Evolutionary conservation across 2,888 invertebrate species (phyloP), one percentile per base, ranked within the genome.

Genomic region (Heteromurus nitidus): DNA sequence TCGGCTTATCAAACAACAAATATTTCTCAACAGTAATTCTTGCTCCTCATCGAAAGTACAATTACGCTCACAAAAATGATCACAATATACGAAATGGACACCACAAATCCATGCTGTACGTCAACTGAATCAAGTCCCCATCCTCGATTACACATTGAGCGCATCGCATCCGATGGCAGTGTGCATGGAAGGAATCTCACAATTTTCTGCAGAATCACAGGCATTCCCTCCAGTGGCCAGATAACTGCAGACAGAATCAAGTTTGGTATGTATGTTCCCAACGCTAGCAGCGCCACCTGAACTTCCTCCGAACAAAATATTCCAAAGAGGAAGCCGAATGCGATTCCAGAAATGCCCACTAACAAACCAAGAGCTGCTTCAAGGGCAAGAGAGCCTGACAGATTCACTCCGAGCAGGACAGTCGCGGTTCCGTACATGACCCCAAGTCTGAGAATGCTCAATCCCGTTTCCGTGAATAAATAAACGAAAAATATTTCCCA

Each of bases 211-310:
- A 50, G 50, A 18, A 50, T 50, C n/a, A n/a, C 11, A n/a, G 50
- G 50, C 50, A 50, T 50, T n/a, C 50, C 50, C n/a, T 50, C 50
- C 50, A 7, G 3, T n/a, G 50, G 50, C 50, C 13, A 50, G n/a
- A 50, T 36, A 9, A 5, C 36, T 20, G 20, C 36, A 3, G 64
- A 36, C 20, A 42, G 2, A 22, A 42, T 11, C 9, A 18, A 20
- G 20, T 42, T 65, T 22, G 42, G 64, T 20, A 65, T 11, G 42
- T 42, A 36, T 7, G 16, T 65, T 0, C 26, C 58, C 13, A 58
- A 11, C 5, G 3, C 58, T 3, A 58, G 13, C 1, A 58, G 26
- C 11, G 13, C 58, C 3, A 28, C 58, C 13, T 58, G 16, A 7
- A 58, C 28, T 28, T 58, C 58, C 18, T 58, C 58, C 7, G 11